phyloP scores from a whole-genome alignment of 2,888 invertebrate genomes.

The Stegophylla sp. region DNA sequence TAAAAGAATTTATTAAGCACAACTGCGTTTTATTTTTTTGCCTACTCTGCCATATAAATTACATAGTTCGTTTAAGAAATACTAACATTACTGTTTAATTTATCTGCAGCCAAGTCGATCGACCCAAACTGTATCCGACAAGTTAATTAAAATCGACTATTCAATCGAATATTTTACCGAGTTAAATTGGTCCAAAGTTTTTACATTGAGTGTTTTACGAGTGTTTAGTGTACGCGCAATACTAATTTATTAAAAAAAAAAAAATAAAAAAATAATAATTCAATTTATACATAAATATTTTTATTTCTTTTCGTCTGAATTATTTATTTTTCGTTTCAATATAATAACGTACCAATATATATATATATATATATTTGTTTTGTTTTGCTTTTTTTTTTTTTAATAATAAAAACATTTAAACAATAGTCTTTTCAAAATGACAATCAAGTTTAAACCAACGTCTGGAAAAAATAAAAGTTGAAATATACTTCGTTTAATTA shows the following conservation, averaged over 20 bases:
- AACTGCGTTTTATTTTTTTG: slow-evolving; percentile 1
- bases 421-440: neutral
- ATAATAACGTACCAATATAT: too few species aligned
- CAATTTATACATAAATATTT: neutral
- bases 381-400: too few species aligned
- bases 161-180: slow-evolving; percentile 40
- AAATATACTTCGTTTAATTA: slow-evolving; percentile 12
- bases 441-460: slow-evolving; percentile 5
- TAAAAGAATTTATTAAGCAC: neutral
- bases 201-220: neutral
- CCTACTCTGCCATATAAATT: slow-evolving; percentile 3
- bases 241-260: neutral
- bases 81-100: slow-evolving; percentile 20
- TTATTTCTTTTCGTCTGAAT: too few species aligned
- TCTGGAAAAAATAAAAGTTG: neutral
- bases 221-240: neutral
- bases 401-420: neutral
- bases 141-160: slow-evolving; percentile 41
- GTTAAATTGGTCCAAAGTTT: slow-evolving; percentile 22
- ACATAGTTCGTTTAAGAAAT: slow-evolving; percentile 1
- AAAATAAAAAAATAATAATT: slow-evolving; percentile 8
- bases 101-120: slow-evolving; percentile 10
- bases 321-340: too few species aligned
- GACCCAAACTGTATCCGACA: slow-evolving; percentile 24
- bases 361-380: too few species aligned